phyloP scores from a whole-genome alignment of 2,888 invertebrate species.

The Stratiomys singularior region DNA sequence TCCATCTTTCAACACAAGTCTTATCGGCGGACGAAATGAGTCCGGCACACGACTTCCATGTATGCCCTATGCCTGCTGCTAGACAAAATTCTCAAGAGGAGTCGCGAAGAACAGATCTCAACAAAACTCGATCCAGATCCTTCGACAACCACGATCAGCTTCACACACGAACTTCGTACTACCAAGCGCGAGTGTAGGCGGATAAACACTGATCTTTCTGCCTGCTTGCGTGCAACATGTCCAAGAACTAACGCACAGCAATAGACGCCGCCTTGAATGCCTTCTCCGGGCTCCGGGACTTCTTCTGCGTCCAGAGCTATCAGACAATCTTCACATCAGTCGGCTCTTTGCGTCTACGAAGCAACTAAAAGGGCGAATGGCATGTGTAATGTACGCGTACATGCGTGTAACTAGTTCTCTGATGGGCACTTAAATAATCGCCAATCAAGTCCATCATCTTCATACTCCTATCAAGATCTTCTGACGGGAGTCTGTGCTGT shows the following conservation, averaged over 20 bases:
- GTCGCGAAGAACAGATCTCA: background rate
- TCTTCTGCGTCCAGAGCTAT: background rate
- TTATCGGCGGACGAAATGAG: background rate
- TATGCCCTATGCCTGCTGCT: background rate
- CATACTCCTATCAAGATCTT: background rate
- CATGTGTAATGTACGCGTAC: background rate
- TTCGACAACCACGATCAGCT: background rate
- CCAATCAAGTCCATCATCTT: background rate
- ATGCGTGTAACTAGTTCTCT: background rate
- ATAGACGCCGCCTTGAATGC: background rate
- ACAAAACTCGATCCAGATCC: background rate
- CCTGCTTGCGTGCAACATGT: background rate
- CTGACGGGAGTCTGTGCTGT: background rate
- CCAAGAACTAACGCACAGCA: background rate
- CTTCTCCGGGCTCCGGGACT: background rate
- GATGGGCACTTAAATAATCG: background rate
- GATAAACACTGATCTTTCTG: constrained; percentile 18
- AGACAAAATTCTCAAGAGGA: background rate
- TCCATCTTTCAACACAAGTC: background rate
- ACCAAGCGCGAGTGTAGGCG: constrained; percentile 9
- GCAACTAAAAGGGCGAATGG: background rate
- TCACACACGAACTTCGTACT: background rate
- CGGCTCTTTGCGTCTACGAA: background rate
- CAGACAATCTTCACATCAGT: background rate
- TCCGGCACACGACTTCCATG: background rate